Evolutionary conservation across 1,140 invertebrate species (phyloP).

Genomic region (Macrotrachela quadricornifera): DNA sequence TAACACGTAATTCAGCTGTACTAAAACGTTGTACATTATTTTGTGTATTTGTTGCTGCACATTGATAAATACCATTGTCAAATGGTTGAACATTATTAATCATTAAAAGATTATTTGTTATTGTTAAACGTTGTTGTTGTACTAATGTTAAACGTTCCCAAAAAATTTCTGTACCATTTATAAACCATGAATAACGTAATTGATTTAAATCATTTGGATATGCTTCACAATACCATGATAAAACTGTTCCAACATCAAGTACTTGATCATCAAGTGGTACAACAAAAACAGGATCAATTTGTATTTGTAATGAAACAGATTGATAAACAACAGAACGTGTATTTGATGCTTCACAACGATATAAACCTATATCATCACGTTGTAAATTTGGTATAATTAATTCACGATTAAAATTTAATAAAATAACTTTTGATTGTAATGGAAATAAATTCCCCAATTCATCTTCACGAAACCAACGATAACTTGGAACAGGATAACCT

Average conservation of each 20-base stretch:
- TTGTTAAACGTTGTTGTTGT: background rate
- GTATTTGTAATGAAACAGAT: background rate
- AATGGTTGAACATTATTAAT: slow-evolving; percentile 41
- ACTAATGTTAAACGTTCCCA: background rate
- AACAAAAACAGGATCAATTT: slow-evolving; percentile 5
- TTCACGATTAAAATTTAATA: slow-evolving; percentile 5
- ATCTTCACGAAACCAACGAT: slow-evolving; percentile 4
- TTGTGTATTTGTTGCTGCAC: slow-evolving; percentile 64
- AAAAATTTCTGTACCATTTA: slow-evolving; percentile 4
- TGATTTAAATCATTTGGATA: background rate
- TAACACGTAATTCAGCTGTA: slow-evolving; percentile 62
- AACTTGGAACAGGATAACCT: slow-evolving; percentile 33
- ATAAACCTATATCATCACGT: slow-evolving; percentile 63
- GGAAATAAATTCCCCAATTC: slow-evolving; percentile 22
- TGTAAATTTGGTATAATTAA: slow-evolving; percentile 14
- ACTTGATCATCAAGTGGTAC: slow-evolving; percentile 7
- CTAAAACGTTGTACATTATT: slow-evolving; percentile 50
- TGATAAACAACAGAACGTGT: slow-evolving; percentile 15
- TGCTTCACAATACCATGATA: slow-evolving; percentile 9
- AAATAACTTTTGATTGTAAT: slow-evolving; percentile 2
- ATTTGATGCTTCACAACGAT: slow-evolving; percentile 69
- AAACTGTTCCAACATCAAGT: background rate
- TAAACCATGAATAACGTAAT: slow-evolving; percentile 6
- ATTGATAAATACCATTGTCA: slow-evolving; percentile 89
- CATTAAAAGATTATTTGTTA: background rate